Percentiles rank a stretch among this genome's conserved stretches.
Conservation (phyloP, 2,888 invertebrate genomes). For the Chrysotoxum bicinctum region DNA sequence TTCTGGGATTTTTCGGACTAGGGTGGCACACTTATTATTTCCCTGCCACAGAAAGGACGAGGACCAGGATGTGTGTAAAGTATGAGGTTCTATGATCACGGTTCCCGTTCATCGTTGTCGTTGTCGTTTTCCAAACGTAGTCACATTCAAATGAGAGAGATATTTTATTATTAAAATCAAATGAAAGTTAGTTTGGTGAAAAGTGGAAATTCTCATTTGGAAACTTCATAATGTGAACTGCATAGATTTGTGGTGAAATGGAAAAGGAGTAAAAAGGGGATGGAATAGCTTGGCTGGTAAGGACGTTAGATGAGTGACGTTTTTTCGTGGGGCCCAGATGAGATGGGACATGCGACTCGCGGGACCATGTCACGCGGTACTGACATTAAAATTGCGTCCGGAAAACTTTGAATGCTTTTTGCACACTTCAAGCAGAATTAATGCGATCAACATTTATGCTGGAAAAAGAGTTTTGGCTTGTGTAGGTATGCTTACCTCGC, state of each 20-base stretch:
- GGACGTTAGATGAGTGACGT: slow-evolving; percentile 10
- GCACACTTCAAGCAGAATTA: slow-evolving; percentile 52
- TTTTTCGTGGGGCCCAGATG: slow-evolving; percentile 16
- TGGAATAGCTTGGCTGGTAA: neutral
- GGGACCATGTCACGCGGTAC: slow-evolving; percentile 44
- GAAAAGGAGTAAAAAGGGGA: neutral
- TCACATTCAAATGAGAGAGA: slow-evolving; percentile 67
- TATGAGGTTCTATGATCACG: slow-evolving; percentile 46
- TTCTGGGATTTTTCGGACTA: neutral
- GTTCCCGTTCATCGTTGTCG: neutral
- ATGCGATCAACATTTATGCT: slow-evolving; percentile 46
- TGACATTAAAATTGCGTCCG: slow-evolving; percentile 57
- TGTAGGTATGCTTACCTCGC: neutral
- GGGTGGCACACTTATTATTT: slow-evolving; percentile 54
- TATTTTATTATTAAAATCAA: slow-evolving; percentile 73
- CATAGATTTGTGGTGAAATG: slow-evolving; percentile 31
- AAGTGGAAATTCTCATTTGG: slow-evolving; percentile 72
- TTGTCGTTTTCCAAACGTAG: slow-evolving; percentile 17
- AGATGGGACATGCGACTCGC: slow-evolving; percentile 27
- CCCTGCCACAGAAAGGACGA: neutral
- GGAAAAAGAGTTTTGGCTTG: neutral
- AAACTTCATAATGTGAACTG: slow-evolving; percentile 66
- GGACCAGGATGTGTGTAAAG: slow-evolving; percentile 39
- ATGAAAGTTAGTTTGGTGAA: slow-evolving; percentile 69
- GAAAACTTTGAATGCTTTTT: slow-evolving; percentile 60